Base-by-base conservation (phyloP, 2,797 vertebrate species). In the Stomatorhinus walkeri region DNA sequence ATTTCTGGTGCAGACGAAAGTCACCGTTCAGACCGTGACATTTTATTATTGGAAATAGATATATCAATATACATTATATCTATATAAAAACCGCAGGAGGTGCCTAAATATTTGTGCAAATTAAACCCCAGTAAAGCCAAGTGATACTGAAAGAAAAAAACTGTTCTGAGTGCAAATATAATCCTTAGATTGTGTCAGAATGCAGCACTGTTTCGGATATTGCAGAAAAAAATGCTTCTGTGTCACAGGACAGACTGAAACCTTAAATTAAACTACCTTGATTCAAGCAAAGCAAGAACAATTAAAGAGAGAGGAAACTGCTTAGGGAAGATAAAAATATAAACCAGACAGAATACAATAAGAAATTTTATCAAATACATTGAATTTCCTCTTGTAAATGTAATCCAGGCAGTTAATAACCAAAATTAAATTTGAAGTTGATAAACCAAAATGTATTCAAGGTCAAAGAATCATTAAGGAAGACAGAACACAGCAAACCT, bases 341-440 rank as follows among this genome's bases (percentile, higher is more conserved):
- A 40, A 46, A 43, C 16, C 76, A 46, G 76, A 81, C 16, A 81
- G 76, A 81, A 81, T 46, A n/a, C 36, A 81, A n/a, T 46, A 43
- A 81, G 16, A 81, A 43, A 46, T 22, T 19, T 46, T 81, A 46
- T 81, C 46, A 16, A 81, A 81, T 81, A 72, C 40, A 81, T 81
- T 81, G 36, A 81, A 46, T 81, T 81, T 81, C 76, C 40, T 46
- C 36, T 81, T 81, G 40, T 46, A 81, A 81, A 81, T 81, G 76
- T n/a, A 81, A 43, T 43, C 76, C 76, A 81, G 40, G 40, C 76
- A 81, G 76, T 46, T 81, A 43, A 81, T 46, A 81, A 81, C 76
- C 16, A 4, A 81, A 81, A 81, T 46, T 81, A 81, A 10, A 81
- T 81, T 81, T 46, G 36, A 43, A 81, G 19, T 46, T 81, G 40